Base-by-base conservation (phyloP, 2,797 vertebrate genomes). In the Anabas testudineus region DNA sequence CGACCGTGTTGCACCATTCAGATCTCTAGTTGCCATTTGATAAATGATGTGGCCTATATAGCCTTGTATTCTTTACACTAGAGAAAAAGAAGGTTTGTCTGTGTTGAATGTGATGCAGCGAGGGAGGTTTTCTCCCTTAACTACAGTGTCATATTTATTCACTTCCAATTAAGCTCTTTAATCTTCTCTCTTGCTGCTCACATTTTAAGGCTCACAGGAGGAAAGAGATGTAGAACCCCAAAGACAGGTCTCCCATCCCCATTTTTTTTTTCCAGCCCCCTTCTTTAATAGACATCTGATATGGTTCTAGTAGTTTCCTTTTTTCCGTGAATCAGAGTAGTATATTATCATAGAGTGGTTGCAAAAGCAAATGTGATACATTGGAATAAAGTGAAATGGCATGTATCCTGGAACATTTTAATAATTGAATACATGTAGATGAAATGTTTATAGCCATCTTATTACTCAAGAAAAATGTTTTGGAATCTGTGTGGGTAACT, bases 141-240 rank as follows among this genome's bases (percentile, higher is more conserved):
- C 83, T 88, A 91, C 90, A 81, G 80, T 80, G 73, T 88, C 76
- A 66, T 86, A 90, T 88, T 92, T 88, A 92, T 89, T 89, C 87
- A 65, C 63, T 76, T 77, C 76, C 92, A 92, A 94, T 94, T 92
- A 92, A 91, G 74, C 70, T 83, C 70, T 84, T 78, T 82, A 88
- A 87, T 87, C 78, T 47, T 45, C 63, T 71, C 78, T 82, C 79
- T 71, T 83, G 74, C 75, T 71, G 85, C 83, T 87, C 85, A 84
- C 76, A 82, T 84, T 77, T 81, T 79, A 87, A 88, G 82, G 74
- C 84, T 82, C 84, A 63, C 58, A 58, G 81, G 80, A 77, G 68
- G 45, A 81, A 66, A 45, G 62, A 75, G 71, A 84, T 13, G 15
- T 57, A 80, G 63, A 80, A 68, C 75, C 55, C 72, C 70, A 13